Evolutionary conservation across 1,140 invertebrate genomes (phyloP), one percentile per base, ranked within the genome.

Genomic region (Bombus terrestris): DNA sequence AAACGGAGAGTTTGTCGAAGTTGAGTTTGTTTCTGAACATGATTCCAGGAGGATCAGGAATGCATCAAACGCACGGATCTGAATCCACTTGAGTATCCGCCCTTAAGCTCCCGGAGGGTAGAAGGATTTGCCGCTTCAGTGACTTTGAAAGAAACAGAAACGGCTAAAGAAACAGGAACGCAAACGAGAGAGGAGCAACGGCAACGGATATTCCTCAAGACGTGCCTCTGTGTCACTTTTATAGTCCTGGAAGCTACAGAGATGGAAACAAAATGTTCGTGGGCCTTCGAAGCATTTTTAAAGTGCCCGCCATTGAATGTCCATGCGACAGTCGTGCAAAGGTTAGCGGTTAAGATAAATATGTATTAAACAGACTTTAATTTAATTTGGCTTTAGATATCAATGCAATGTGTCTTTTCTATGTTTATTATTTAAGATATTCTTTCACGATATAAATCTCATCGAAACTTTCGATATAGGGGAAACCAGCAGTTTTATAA

Each of bases 101-200:
- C 94, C 94, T 94, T 94, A 92, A 93, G 93, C 93, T 91, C 90
- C 92, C 87, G 83, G 91, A 93, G 93, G 94, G 92, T 93, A 88
- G 92, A 92, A 93, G 93, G 88, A 94, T 94, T 94, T 94, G 87
- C 91, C 92, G 93, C 93, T 94, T 89, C 91, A 94, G 89, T 94
- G 92, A 81, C 84, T 94, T 93, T 93, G 93, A 95, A 95, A 95
- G 94, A 94, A 94, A 94, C 92, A 92, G 91, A 85, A 82, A 90
- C 92, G 93, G 90, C 87, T 76, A 47, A 57, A 37, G 4, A 89
- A 94, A 76, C 93, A 94, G 94, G 94, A 90, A 74, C 84, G 28
- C 91, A 95, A 90, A 77, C 83, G 71, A 68, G 32, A 25, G 76
- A 47, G 81, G 77, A 90, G 87, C 78, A 62, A 9, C 0, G 41